These are phyloP conservation scores for Amphipyra berbera DNA, from an alignment of 2,888 invertebrate species.

Conservation along the genomic window DNA sequence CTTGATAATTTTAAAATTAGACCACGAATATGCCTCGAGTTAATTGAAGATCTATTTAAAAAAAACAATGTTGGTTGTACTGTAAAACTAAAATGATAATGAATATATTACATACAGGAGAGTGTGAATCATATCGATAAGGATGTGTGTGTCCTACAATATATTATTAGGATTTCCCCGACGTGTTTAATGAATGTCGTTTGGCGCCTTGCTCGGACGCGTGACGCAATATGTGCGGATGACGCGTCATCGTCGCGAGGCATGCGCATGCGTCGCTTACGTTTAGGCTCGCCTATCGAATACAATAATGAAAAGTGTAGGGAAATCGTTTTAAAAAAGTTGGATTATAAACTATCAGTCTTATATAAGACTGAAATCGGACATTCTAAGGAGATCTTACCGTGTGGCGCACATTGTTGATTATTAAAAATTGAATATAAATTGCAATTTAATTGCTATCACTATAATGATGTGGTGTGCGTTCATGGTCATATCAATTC, in stretches of 20 bases:
- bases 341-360: too few species aligned
- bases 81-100: conserved; percentile 4
- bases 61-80: not conserved
- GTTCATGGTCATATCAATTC: too few species aligned
- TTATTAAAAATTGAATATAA: too few species aligned
- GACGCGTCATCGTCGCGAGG: conserved; percentile 59
- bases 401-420: too few species aligned
- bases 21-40: conserved; percentile 8
- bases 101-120: conserved; percentile 31
- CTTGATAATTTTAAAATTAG: conserved; percentile 36
- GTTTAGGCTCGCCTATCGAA: too few species aligned
- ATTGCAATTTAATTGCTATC: too few species aligned
- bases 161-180: conserved; percentile 63
- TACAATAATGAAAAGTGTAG: too few species aligned
- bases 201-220: conserved; percentile 34
- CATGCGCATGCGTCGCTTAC: conserved; percentile 27
- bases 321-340: too few species aligned
- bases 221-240: conserved; percentile 66
- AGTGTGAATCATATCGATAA: conserved; percentile 56
- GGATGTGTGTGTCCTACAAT: conserved; percentile 54
- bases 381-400: too few species aligned
- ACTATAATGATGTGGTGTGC: too few species aligned
- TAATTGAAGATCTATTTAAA: not conserved
- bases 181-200: conserved; percentile 47
- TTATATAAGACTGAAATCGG: too few species aligned